phyloP scores from a whole-genome alignment of 2,888 invertebrate species.

The Drosophila paramelanica region DNA sequence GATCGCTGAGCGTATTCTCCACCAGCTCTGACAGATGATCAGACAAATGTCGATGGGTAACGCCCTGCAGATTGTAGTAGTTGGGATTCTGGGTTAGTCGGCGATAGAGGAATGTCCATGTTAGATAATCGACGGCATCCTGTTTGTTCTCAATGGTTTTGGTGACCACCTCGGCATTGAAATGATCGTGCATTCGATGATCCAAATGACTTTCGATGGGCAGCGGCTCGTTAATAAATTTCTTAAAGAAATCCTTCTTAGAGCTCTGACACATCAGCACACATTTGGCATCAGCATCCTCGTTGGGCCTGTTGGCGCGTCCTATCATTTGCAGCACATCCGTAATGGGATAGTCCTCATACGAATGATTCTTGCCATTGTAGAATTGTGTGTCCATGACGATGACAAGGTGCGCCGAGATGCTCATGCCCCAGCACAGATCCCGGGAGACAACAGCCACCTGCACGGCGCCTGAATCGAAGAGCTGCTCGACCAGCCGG shows the following conservation, averaged over 20 bases:
- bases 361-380: constrained; percentile 92
- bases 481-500: constrained; percentile 95
- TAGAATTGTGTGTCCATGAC: constrained; percentile 91
- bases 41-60: constrained; percentile 98
- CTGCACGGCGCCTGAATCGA: constrained; percentile 96
- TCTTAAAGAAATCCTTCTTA: constrained; percentile 99
- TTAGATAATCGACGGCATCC: constrained; percentile 99
- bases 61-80: constrained; percentile 99
- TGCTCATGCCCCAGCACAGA: constrained; percentile 96
- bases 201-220: constrained; percentile 99
- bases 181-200: constrained; percentile 99
- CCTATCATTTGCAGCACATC: constrained; percentile 99
- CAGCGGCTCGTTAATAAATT: constrained; percentile 97
- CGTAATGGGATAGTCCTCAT: constrained; percentile 99
- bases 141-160: constrained; percentile 99
- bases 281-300: constrained; percentile 97
- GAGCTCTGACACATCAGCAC: constrained; percentile 98
- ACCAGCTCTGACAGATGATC: constrained; percentile 99
- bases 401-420: constrained; percentile 96
- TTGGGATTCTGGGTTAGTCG: constrained; percentile 99
- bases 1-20: constrained; percentile 96
- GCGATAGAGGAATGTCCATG: constrained; percentile 99
- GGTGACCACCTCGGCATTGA: constrained; percentile 99
- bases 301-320: constrained; percentile 95
- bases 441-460: constrained; percentile 96